Percentiles rank a stretch among this genome's conserved stretches.
These are phyloP conservation scores for Hemichromis elongatus DNA, from an alignment of 2,113 vertebrate species.

Conservation along the genomic window DNA sequence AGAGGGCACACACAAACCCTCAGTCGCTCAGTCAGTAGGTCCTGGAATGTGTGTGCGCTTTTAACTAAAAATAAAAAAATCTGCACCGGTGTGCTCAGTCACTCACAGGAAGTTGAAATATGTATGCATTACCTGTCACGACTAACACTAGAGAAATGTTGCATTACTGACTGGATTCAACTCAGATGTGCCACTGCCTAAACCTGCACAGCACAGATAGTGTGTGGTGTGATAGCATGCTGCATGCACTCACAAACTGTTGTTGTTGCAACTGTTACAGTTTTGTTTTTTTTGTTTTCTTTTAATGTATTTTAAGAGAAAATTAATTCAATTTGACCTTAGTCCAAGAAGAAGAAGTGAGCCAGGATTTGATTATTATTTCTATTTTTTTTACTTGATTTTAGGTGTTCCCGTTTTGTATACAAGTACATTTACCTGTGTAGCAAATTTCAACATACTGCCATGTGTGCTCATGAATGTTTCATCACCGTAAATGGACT, in stretches of 20 bases:
- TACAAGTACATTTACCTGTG: background rate
- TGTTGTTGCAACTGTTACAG: no score
- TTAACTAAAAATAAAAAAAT: background rate
- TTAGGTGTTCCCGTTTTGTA: background rate
- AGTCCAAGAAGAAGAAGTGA: background rate
- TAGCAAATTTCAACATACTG: background rate
- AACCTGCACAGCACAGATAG: background rate
- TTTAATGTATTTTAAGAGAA: background rate
- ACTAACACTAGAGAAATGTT: conserved; percentile 29
- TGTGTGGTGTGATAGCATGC: conserved; percentile 61
- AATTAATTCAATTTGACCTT: background rate
- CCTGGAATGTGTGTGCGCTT: conserved; percentile 36
- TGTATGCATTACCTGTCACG: conserved; percentile 8
- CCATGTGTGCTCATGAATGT: background rate
- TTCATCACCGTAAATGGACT: background rate
- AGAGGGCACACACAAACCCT: conserved; percentile 29
- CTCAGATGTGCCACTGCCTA: background rate
- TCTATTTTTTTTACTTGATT: background rate
- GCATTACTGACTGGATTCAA: background rate
- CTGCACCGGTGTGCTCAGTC: conserved; percentile 26
- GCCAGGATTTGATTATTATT: background rate
- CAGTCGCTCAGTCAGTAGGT: conserved; percentile 54
- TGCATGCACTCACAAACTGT: conserved; percentile 49
- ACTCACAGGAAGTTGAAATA: conserved; percentile 2
- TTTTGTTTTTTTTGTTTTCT: background rate